Conservation (phyloP, 2,888 invertebrate species). For the Cerastis rubricosa region DNA sequence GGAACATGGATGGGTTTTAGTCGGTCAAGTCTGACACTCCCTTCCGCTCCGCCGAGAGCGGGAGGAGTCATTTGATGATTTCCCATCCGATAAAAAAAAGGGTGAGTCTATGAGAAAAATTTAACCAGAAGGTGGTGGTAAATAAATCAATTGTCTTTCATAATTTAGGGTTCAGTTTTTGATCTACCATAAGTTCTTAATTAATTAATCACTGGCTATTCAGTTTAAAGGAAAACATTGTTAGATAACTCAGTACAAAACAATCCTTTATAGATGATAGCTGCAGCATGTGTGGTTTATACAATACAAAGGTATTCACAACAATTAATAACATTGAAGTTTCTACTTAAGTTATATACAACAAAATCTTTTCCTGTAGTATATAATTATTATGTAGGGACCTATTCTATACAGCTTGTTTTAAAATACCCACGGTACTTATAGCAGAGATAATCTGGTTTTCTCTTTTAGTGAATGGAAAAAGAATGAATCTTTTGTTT, state of each 20-base stretch:
- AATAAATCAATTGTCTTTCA: background rate
- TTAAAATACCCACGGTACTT: conserved; percentile 18
- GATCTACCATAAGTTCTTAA: background rate
- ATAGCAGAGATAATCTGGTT: background rate
- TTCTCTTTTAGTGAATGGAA: background rate
- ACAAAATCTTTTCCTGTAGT: conserved; percentile 24
- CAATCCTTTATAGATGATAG: background rate
- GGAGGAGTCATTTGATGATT: too few relatives aligned
- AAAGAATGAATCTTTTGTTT: conserved; percentile 21
- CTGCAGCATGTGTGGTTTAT: conserved; percentile 10
- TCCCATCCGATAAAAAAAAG: too few relatives aligned
- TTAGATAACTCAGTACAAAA: conserved; percentile 6
- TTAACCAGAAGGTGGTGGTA: background rate
- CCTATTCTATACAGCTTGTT: conserved; percentile 15
- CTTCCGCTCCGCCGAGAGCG: too few relatives aligned
- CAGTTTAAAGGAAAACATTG: conserved; percentile 5
- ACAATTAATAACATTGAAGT: conserved; percentile 30
- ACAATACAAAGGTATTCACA: conserved; percentile 31
- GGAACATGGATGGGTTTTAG: too few relatives aligned
- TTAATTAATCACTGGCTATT: background rate
- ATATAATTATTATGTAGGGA: conserved; percentile 2
- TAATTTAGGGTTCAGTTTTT: background rate
- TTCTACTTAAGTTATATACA: conserved; percentile 5
- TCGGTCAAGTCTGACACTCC: too few relatives aligned
- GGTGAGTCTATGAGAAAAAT: background rate